Conservation (phyloP, 2,113 vertebrate genomes). For the Proteles cristata region DNA sequence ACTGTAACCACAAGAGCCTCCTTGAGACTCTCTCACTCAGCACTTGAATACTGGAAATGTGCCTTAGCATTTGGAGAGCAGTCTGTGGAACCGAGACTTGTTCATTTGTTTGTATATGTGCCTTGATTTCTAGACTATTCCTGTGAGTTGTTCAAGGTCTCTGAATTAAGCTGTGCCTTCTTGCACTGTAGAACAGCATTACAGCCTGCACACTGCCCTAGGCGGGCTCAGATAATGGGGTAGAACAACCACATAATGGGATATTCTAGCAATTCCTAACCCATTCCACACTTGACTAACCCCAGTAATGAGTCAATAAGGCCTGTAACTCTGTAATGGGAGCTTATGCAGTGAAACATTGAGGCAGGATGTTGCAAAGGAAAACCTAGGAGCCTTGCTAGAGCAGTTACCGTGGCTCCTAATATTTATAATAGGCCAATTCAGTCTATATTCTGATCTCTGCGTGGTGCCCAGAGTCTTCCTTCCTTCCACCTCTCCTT, state of each 20-base stretch:
- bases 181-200: background rate
- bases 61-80: background rate
- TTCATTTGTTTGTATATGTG: background rate
- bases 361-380: background rate
- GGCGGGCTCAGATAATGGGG: background rate
- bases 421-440: background rate
- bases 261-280: background rate
- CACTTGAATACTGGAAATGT: background rate
- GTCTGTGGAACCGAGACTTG: background rate
- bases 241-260: slow-evolving; percentile 11
- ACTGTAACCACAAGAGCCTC: background rate
- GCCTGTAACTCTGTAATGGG: background rate
- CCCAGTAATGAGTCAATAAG: background rate
- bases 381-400: background rate
- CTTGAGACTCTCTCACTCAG: background rate
- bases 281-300: background rate
- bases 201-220: background rate
- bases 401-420: background rate
- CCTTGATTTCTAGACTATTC: slow-evolving; percentile 8
- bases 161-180: background rate
- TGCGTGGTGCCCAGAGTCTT: background rate
- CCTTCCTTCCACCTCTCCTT: background rate
- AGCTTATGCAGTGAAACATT: background rate
- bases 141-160: background rate
- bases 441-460: background rate